Evolutionary conservation across 1,140 invertebrate species (phyloP), one percentile per base, ranked within the genome.

Genomic region (Drosophila auraria): DNA sequence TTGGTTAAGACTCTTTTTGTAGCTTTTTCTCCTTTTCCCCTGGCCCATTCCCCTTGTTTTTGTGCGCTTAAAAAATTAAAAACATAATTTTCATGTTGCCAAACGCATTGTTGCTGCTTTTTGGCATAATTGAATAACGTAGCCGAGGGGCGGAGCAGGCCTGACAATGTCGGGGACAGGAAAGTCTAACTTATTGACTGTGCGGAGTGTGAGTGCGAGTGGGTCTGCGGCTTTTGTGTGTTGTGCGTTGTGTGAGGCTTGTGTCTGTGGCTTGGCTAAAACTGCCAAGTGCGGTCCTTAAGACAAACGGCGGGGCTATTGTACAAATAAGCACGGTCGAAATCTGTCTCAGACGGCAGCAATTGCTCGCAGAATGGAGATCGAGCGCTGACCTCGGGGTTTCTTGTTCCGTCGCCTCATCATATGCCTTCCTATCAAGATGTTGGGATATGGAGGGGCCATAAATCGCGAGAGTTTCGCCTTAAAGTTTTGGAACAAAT

Each of bases 101-200:
- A 25, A 53, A 77, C 56, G 74, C 60, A 65, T 63, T 86, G 64
- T 69, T 53, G 60, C 53, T 71, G 68, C 73, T 50, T 70, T 82
- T 84, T 89, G 76, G 76, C 82, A 90, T 90, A 90, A 90, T 90
- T 86, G 78, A 90, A 90, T 82, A 77, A 57, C 69, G 47, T 17
- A 23, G 70, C 58, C 60, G 3, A 33, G 54, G 42, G 56, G 51
- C 65, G 58, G 54, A 14, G 3, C 14, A 2, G 54, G 50, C 42
- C 83, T 71, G 69, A 89, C 74, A 83, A 78, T 81, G 64, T 57
- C 40, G 20, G 47, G 64, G 25, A 38, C 38, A 30, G 38, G 59
- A 82, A 61, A 40, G 20, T 33, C 56, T 65, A 42, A 78, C 51
- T 70, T 80, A 84, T 78, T 63, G 70, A 78, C 78, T 62, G 51